Conservation (phyloP, 2,888 invertebrate genomes). For the Emesis furor region DNA sequence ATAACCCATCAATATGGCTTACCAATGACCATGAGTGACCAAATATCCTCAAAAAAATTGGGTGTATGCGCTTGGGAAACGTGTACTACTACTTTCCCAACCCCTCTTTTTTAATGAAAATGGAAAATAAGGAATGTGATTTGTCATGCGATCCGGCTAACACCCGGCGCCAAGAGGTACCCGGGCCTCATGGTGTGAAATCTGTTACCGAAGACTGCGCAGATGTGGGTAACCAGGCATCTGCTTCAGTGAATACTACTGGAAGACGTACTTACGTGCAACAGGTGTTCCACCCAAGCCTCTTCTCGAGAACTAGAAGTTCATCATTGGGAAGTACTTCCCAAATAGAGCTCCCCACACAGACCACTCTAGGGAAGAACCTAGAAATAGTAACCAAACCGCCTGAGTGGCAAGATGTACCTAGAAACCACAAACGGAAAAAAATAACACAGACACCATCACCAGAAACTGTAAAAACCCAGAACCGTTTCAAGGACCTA, state of each 20-base stretch:
- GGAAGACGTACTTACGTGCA: slow-evolving; percentile 20
- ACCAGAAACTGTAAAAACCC: neutral
- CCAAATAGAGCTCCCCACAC: neutral
- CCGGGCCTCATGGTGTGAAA: slow-evolving; percentile 67
- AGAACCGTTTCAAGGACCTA: no score
- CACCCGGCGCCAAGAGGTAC: slow-evolving; percentile 65
- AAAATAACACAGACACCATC: slow-evolving; percentile 21
- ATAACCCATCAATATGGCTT: slow-evolving; percentile 28
- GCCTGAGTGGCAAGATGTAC: slow-evolving; percentile 33
- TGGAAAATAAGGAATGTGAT: slow-evolving; percentile 37
- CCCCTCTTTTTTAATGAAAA: slow-evolving; percentile 36
- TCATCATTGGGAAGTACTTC: slow-evolving; percentile 25
- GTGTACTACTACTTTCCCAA: slow-evolving; percentile 11
- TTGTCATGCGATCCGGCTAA: slow-evolving; percentile 69
- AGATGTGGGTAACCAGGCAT: slow-evolving; percentile 56
- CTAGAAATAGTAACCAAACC: slow-evolving; percentile 18
- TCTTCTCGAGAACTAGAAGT: slow-evolving; percentile 28
- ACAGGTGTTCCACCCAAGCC: slow-evolving; percentile 35
- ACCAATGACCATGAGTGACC: slow-evolving; percentile 23
- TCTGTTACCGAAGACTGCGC: slow-evolving; percentile 60
- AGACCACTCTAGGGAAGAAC: neutral
- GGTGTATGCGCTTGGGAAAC: slow-evolving; percentile 26
- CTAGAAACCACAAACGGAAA: slow-evolving; percentile 24
- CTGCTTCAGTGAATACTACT: slow-evolving; percentile 37
- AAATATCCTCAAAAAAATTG: slow-evolving; percentile 30